Percentiles rank a stretch among this genome's conserved stretches.
These are phyloP conservation scores for Pterocles gutturalis DNA, from an alignment of 2,113 vertebrate species.

Conservation along the genomic window DNA sequence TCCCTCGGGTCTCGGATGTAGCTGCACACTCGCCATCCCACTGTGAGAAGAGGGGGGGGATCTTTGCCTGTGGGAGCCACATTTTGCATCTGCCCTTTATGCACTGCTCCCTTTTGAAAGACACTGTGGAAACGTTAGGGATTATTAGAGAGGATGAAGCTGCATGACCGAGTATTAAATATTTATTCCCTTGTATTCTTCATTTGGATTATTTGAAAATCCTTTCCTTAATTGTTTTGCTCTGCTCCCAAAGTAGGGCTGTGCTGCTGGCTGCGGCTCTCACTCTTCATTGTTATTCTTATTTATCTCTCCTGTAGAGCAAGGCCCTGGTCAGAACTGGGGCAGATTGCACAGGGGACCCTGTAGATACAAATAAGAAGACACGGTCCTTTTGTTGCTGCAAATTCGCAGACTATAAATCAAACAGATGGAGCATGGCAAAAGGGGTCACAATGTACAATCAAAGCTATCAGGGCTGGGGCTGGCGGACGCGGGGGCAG, in stretches of 20 bases:
- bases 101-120: neutral
- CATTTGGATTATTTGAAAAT: slow-evolving; percentile 30
- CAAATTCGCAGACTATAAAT: neutral
- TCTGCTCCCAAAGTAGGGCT: neutral
- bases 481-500: neutral
- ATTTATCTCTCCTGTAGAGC: neutral
- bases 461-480: neutral
- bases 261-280: neutral
- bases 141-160: neutral
- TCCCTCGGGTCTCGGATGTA: neutral
- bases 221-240: slow-evolving; percentile 5
- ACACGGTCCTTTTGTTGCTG: neutral
- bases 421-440: slow-evolving; percentile 34
- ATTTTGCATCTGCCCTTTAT: neutral
- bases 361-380: neutral
- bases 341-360: neutral
- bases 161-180: neutral
- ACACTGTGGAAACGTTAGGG: neutral
- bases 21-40: rapidly evolving
- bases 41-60: neutral
- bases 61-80: neutral
- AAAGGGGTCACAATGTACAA: slow-evolving; percentile 26
- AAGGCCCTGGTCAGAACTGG: neutral
- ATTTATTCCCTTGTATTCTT: slow-evolving; percentile 41
- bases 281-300: neutral